A percentile compares a stretch with the other conserved stretches of the same genome.
Conservation (phyloP, 2,113 vertebrate species). For the Otolemur garnettii region DNA sequence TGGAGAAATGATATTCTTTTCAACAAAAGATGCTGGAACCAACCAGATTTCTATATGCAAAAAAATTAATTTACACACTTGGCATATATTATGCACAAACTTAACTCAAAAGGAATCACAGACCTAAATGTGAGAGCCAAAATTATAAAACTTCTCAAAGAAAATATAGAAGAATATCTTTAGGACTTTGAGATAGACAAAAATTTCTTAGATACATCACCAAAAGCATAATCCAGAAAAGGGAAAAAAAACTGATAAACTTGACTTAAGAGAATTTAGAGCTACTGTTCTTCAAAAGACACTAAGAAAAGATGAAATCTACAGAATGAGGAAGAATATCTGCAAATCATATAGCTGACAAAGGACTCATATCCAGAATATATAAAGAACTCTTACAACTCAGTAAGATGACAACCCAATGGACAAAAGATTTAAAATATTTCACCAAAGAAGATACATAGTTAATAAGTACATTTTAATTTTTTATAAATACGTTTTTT, state of each 20-base stretch:
- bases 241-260: not conserved
- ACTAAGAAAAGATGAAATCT: not conserved
- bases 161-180: conserved; percentile 22
- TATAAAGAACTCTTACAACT: conserved; percentile 22
- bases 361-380: conserved; percentile 13
- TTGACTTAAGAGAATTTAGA: conserved; percentile 38
- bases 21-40: not conserved
- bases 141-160: conserved; percentile 14
- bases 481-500: too few species aligned
- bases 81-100: not conserved
- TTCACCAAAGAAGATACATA: conserved; percentile 20
- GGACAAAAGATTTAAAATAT: conserved; percentile 24
- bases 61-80: not conserved
- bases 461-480: not conserved
- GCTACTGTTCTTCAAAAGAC: conserved; percentile 4
- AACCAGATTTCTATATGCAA: not conserved
- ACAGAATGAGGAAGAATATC: conserved; percentile 6
- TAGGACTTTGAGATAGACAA: not conserved
- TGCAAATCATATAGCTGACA: conserved; percentile 9
- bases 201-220: conserved; percentile 21
- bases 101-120: conserved; percentile 31
- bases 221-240: conserved; percentile 23
- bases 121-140: not conserved
- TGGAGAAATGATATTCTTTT: not conserved
- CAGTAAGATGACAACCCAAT: not conserved